Percentiles rank a stretch among this genome's conserved stretches.
Evolutionary conservation across 1,140 invertebrate genomes (phyloP).

Genomic region (Drosophila mauritiana): DNA sequence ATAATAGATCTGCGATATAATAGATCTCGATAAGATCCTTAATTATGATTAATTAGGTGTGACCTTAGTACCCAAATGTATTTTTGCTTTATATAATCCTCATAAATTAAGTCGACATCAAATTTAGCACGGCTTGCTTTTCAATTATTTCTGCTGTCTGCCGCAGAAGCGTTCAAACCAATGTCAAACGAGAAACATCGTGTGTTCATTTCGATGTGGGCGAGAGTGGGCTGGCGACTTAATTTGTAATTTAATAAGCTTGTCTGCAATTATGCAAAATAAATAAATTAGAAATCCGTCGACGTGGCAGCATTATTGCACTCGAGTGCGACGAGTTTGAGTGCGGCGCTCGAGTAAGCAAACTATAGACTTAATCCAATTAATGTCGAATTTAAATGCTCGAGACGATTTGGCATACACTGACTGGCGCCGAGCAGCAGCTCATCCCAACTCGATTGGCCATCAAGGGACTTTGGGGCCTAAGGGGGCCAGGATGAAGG

Average conservation of each 20-base stretch:
- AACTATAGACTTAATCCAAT: conserved; percentile 76
- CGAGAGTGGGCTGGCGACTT: not conserved
- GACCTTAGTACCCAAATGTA: too few relatives aligned
- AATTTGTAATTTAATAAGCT: conserved; percentile 63
- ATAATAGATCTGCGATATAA: too few relatives aligned
- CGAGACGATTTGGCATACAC: conserved; percentile 57
- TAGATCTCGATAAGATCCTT: too few relatives aligned
- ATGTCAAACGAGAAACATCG: conserved; percentile 31
- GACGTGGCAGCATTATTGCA: conserved; percentile 15
- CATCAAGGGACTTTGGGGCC: conserved; percentile 2
- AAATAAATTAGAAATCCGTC: conserved; percentile 57
- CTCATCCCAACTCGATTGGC: conserved; percentile 31
- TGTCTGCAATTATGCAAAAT: conserved; percentile 53
- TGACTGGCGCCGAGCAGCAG: conserved; percentile 11
- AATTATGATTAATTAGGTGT: too few relatives aligned
- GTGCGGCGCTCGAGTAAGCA: conserved; percentile 40
- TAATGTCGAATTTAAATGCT: conserved; percentile 78
- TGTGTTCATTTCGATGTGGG: conserved; percentile 1
- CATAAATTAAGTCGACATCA: not conserved
- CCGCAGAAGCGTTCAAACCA: conserved; percentile 9
- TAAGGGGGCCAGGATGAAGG: not conserved
- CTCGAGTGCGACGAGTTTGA: conserved; percentile 35
- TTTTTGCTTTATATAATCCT: not conserved
- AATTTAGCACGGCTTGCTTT: conserved; percentile 15
- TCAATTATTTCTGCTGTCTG: conserved; percentile 34